Evolutionary conservation across 2,888 invertebrate genomes (phyloP).

Genomic region (Brachyopa scutellaris): DNA sequence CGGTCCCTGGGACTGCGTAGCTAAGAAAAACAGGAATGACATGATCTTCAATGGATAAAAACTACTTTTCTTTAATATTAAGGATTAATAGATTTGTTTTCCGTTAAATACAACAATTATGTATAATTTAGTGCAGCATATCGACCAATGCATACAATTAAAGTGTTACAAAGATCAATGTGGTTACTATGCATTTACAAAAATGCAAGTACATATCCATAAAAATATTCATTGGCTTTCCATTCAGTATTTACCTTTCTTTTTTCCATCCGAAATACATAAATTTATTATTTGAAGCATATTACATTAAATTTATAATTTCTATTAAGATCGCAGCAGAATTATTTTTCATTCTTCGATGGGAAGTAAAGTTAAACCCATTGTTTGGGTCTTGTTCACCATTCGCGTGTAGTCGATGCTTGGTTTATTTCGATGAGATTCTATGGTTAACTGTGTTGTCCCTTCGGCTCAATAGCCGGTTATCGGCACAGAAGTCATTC

Average conservation of each 20-base stretch:
- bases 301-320: neutral
- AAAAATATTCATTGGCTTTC: too few relatives aligned
- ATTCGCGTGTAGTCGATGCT: constrained; percentile 36
- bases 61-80: too few relatives aligned
- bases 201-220: neutral
- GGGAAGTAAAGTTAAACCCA: constrained; percentile 33
- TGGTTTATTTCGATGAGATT: constrained; percentile 14
- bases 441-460: constrained; percentile 7
- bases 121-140: too few relatives aligned
- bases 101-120: too few relatives aligned
- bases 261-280: constrained; percentile 48
- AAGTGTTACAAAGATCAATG: too few relatives aligned
- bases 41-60: too few relatives aligned
- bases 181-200: too few relatives aligned
- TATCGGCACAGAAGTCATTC: constrained; percentile 19
- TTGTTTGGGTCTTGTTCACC: constrained; percentile 46
- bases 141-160: too few relatives aligned
- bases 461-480: constrained; percentile 49
- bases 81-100: too few relatives aligned
- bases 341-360: constrained; percentile 2
- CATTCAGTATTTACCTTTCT: constrained; percentile 40
- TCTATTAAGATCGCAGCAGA: neutral
- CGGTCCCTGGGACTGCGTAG: too few relatives aligned
- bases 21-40: too few relatives aligned
- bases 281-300: neutral